Conservation (phyloP, 2,888 invertebrate species). For the Sesia apiformis region DNA sequence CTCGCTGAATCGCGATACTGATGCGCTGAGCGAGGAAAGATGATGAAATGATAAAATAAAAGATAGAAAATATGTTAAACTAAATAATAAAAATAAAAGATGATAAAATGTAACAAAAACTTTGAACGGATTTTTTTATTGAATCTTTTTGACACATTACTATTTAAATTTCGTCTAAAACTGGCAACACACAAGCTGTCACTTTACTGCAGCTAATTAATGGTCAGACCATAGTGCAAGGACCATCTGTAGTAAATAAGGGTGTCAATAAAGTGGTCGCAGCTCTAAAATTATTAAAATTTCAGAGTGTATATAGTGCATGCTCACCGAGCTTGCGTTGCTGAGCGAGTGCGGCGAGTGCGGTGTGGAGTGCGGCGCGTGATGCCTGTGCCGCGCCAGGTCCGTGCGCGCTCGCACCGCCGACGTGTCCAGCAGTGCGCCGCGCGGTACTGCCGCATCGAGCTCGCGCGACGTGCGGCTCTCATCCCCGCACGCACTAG, state of each 20-base stretch:
- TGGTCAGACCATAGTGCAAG: no score
- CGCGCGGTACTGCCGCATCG: slow-evolving; percentile 89
- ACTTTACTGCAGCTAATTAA: background rate
- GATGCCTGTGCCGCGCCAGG: slow-evolving; percentile 79
- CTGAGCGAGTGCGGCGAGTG: slow-evolving; percentile 62
- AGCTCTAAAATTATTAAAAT: no score
- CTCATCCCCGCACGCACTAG: slow-evolving; percentile 12
- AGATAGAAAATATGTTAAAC: no score
- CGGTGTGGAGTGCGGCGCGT: slow-evolving; percentile 30
- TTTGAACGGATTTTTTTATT: no score
- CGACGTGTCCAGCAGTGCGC: slow-evolving; percentile 85
- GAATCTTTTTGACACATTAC: no score
- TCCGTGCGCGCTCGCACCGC: slow-evolving; percentile 84
- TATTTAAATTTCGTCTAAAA: no score
- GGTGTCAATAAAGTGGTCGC: background rate
- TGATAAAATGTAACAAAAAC: no score
- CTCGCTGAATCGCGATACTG: no score
- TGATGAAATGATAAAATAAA: no score
- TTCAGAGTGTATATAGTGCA: no score
- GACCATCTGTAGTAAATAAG: background rate
- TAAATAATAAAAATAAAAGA: no score
- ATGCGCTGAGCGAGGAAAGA: no score
- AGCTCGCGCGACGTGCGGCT: slow-evolving; percentile 77
- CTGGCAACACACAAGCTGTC: background rate
- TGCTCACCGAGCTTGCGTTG: slow-evolving; percentile 79